Evolutionary conservation across 2,888 invertebrate genomes (phyloP).

Genomic region (Nephrotoma appendiculata): DNA sequence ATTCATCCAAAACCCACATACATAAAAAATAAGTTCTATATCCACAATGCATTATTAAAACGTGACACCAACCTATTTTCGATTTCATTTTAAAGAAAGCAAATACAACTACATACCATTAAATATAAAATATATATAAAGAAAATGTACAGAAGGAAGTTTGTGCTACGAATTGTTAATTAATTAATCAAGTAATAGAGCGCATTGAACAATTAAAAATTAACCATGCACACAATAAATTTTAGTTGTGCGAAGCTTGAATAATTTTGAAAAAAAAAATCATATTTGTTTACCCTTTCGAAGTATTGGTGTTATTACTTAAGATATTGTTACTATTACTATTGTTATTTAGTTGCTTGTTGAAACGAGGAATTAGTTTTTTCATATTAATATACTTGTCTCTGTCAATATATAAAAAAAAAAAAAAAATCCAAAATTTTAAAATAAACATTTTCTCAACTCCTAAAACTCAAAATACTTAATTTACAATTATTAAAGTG

Average conservation of each 20-base stretch:
- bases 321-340: neutral
- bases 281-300: neutral
- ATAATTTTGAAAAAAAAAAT: neutral
- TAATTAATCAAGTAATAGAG: neutral
- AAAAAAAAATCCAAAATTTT: neutral
- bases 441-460: neutral
- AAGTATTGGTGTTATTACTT: neutral
- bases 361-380: constrained; percentile 3
- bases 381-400: constrained; percentile 2
- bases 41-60: neutral
- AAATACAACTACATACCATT: neutral
- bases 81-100: neutral
- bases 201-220: neutral
- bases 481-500: neutral
- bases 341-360: neutral
- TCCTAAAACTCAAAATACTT: neutral
- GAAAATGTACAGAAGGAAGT: neutral
- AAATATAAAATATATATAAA: neutral
- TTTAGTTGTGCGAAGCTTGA: neutral
- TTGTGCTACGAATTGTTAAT: neutral
- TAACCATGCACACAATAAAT: neutral
- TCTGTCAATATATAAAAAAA: neutral
- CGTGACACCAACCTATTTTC: neutral
- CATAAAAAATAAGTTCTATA: neutral
- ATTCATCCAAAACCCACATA: neutral